A percentile compares a stretch with the other conserved stretches of the same genome.
These are phyloP conservation scores for Circaetus cinerascens DNA, from an alignment of 2,113 vertebrate species.

Conservation along the genomic window DNA sequence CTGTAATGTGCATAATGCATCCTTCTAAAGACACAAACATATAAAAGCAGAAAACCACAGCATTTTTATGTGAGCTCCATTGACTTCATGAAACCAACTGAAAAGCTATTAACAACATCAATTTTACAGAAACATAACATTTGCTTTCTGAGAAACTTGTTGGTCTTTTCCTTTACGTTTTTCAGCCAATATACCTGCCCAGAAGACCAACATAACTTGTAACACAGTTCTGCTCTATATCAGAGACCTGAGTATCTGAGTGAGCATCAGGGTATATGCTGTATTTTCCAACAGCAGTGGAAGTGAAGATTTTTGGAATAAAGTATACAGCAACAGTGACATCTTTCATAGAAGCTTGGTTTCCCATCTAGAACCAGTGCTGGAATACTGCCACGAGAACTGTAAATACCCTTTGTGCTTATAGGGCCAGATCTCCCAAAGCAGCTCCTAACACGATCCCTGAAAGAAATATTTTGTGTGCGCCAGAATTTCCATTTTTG, in stretches of 20 bases:
- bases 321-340: not conserved
- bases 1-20: not conserved
- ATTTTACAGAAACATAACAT: not conserved
- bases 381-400: not conserved
- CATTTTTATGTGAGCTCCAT: not conserved
- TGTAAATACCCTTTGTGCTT: not conserved
- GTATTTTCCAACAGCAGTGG: not conserved
- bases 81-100: not conserved
- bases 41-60: not conserved
- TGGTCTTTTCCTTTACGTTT: not conserved
- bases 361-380: not conserved
- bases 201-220: not conserved
- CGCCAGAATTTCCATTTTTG: constrained; percentile 13
- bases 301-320: not conserved
- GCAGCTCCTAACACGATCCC: not conserved
- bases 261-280: not conserved
- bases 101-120: not conserved
- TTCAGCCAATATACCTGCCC: not conserved
- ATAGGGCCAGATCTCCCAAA: not conserved
- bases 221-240: not conserved
- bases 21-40: not conserved
- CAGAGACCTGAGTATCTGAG: not conserved
- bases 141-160: not conserved
- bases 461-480: not conserved
- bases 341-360: not conserved